phyloP scores from a whole-genome alignment of 2,113 vertebrate species.

The Manacus vitellinus region DNA sequence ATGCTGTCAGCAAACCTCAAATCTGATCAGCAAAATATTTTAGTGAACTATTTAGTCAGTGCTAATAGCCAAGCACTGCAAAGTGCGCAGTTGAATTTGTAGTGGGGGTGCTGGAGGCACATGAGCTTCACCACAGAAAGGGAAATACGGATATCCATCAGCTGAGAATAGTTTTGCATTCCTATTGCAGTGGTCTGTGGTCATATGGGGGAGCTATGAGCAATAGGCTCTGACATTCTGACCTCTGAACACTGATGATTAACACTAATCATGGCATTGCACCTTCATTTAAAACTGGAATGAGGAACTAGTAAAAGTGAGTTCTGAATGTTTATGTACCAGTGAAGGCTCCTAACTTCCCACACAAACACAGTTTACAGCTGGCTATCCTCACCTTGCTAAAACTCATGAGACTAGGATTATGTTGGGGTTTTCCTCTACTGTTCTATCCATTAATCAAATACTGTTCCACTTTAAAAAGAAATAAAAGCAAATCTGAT shows the following conservation, averaged over 20 bases:
- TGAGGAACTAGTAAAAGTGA: not conserved
- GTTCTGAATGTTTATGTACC: not conserved
- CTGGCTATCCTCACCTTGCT: rapidly evolving
- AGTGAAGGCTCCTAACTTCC: not conserved
- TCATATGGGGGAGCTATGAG: not conserved
- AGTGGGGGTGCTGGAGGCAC: not conserved
- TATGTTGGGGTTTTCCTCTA: not conserved
- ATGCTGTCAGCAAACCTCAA: not conserved
- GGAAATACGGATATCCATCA: not conserved
- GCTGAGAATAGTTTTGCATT: not conserved
- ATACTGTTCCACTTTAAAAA: not conserved
- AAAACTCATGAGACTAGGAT: rapidly evolving
- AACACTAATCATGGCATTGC: not conserved
- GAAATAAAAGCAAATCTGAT: not conserved
- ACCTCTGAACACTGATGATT: not conserved
- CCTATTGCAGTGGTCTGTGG: not conserved
- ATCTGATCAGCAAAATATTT: not conserved
- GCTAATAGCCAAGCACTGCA: not conserved
- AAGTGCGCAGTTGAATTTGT: not conserved
- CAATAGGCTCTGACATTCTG: not conserved
- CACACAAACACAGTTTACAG: not conserved
- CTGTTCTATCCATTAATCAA: not conserved
- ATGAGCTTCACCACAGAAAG: not conserved
- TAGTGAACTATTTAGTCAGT: not conserved
- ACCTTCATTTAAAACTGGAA: not conserved